Percentiles rank a stretch among this genome's conserved stretches.
These are phyloP conservation scores for Caenorhabditis panamensis DNA, from an alignment of 2,888 invertebrate genomes.

Conservation along the genomic window DNA sequence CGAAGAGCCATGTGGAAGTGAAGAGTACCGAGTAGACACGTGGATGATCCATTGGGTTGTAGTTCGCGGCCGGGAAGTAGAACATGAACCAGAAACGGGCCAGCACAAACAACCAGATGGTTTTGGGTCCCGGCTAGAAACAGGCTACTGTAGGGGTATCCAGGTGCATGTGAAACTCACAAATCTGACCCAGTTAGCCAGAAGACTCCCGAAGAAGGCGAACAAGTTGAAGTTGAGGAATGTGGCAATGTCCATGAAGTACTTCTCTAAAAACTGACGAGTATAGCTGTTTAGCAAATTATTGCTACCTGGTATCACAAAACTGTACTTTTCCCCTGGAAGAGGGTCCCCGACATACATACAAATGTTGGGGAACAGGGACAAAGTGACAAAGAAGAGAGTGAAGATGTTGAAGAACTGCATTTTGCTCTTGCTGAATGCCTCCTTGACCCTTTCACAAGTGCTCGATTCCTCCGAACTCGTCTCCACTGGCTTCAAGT, in stretches of 20 bases:
- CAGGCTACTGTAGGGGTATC: background rate
- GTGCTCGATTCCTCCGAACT: background rate
- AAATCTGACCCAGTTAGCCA: constrained; percentile 84
- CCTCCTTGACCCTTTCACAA: constrained; percentile 20
- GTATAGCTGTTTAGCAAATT: too few species aligned
- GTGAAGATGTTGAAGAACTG: constrained; percentile 94
- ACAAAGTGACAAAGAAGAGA: constrained; percentile 92
- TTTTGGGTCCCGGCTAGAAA: constrained; percentile 87
- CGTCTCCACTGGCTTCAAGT: constrained; percentile 1
- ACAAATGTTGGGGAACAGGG: constrained; percentile 91
- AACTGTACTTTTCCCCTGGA: constrained; percentile 46
- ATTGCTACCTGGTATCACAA: constrained; percentile 61
- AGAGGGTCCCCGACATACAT: constrained; percentile 51
- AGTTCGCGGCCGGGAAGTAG: constrained; percentile 93
- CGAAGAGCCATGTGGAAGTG: constrained; percentile 85
- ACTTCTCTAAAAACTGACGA: constrained; percentile 32
- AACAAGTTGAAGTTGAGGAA: constrained; percentile 94
- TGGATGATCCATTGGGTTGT: constrained; percentile 84
- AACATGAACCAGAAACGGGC: constrained; percentile 90
- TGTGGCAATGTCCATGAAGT: constrained; percentile 85
- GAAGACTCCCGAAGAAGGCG: constrained; percentile 92
- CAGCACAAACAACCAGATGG: constrained; percentile 87
- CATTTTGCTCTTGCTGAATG: constrained; percentile 43
- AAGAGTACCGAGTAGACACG: constrained; percentile 85
- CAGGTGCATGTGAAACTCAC: constrained; percentile 19